Evolutionary conservation across 2,113 vertebrate genomes (phyloP), one percentile per base, ranked within the genome.

Genomic region (Piaya cayana): DNA sequence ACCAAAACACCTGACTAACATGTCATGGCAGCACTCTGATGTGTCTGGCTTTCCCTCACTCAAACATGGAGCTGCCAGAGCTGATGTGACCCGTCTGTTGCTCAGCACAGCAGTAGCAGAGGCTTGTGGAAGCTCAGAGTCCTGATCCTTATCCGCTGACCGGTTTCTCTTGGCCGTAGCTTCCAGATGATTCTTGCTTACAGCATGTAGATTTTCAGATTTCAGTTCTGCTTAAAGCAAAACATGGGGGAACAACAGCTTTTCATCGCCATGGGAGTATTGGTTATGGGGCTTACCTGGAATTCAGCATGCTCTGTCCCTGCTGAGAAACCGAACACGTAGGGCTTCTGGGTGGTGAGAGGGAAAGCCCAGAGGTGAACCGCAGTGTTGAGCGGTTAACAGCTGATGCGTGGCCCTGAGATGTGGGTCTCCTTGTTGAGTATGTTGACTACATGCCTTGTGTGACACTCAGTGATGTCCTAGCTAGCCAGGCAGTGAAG

Each of bases 121-220:
- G 43, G 50, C 58, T 0, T 0, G 18, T 27, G 68, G 47, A 45
- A 50, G 29, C 69, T 63, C 52, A 10, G 50, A 45, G 74, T 30
- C 42, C 75, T 1, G 1, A 9, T 36, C 17, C 11, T 13, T 23
- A 12, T 7, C 53, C 12, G 3, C 26, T 15, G 47, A 32, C 1
- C 32, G 75, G 43, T 32, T 77, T 62, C 81, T 78, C 49, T 30
- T 30, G 78, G 78, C 67, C 69, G 37, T 25, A 55, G 56, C 60
- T 85, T 25, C 49, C 13, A 4, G 17, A 11, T 59, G 71, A 25
- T 34, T 42, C 83, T 43, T 67, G 49, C 37, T 63, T 18, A 21
- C 69, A 72, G 42, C 14, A 5, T 16, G 16, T 19, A 67, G 53
- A 58, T 29, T 39, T 13, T 45, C 0, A 1, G 60, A 16, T 30